These are phyloP conservation scores for Anas platyrhynchos DNA, from an alignment of 2,113 vertebrate genomes.

Conservation along the genomic window DNA sequence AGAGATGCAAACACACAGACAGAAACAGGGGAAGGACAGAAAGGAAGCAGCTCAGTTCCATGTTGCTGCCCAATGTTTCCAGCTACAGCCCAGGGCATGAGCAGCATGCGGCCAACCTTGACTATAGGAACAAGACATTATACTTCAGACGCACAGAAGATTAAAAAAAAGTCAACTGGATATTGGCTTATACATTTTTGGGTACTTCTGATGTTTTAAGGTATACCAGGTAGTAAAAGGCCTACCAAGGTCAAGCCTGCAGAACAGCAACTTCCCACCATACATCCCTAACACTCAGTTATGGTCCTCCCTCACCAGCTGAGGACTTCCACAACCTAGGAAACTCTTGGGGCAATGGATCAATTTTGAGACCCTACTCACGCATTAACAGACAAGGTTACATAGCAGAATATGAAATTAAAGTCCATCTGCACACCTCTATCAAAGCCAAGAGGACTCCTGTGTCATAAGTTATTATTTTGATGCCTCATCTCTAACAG, in stretches of 20 bases:
- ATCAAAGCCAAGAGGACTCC: neutral
- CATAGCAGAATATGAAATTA: rapidly evolving
- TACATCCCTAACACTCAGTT: neutral
- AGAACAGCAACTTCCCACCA: neutral
- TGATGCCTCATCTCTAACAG: neutral
- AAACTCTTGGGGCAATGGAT: neutral
- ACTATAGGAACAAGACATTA: neutral
- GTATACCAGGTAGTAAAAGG: neutral
- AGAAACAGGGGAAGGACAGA: neutral
- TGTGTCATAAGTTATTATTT: neutral
- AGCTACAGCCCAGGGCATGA: neutral
- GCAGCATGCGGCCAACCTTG: too few species aligned
- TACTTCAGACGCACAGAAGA: neutral
- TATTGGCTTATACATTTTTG: neutral
- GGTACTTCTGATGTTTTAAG: neutral
- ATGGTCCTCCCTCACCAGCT: neutral
- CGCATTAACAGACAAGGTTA: neutral
- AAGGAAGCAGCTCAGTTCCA: neutral
- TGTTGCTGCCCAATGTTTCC: neutral
- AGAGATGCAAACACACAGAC: neutral
- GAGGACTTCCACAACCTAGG: neutral
- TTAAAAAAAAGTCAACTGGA: neutral
- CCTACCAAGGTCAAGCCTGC: neutral
- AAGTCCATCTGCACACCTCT: neutral
- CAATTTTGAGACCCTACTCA: neutral